Percentiles rank a stretch among this genome's conserved stretches.
Evolutionary conservation across 2,797 vertebrate genomes (phyloP).

Genomic region (Malacoctenus gilli): DNA sequence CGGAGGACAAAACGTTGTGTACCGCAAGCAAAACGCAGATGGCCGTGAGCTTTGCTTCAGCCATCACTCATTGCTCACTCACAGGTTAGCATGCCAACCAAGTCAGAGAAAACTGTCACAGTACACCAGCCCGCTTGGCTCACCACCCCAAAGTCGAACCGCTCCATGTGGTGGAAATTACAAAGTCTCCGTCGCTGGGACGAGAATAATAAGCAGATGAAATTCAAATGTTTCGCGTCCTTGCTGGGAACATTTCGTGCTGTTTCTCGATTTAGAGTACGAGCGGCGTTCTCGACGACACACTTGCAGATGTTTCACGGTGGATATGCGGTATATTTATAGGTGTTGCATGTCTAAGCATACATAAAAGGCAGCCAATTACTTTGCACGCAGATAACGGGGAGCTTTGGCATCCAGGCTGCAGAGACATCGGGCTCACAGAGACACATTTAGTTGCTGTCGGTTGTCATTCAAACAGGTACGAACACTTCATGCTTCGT

Average conservation of each 20-base stretch:
- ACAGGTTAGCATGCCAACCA: constrained; percentile 71
- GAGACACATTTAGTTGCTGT: constrained; percentile 10
- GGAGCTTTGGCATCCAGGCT: constrained; percentile 4
- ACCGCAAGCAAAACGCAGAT: constrained; percentile 77
- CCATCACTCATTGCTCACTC: constrained; percentile 72
- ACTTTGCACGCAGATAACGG: not conserved
- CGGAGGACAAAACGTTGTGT: constrained; percentile 77
- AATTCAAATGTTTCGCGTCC: constrained; percentile 12
- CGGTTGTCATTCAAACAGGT: constrained; percentile 16
- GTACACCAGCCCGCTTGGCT: constrained; percentile 56
- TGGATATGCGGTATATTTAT: constrained; percentile 27
- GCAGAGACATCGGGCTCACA: not conserved
- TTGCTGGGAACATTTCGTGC: constrained; percentile 8
- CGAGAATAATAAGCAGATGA: constrained; percentile 23
- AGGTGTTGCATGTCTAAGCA: constrained; percentile 2
- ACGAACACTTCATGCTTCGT: not conserved
- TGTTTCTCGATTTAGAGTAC: constrained; percentile 7
- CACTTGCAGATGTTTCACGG: constrained; percentile 1
- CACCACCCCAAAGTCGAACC: constrained; percentile 41
- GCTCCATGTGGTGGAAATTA: constrained; percentile 49
- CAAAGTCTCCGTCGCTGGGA: constrained; percentile 25
- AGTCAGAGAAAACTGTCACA: constrained; percentile 70
- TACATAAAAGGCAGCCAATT: constrained; percentile 12
- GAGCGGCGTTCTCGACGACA: not conserved
- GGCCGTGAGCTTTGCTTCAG: constrained; percentile 73